These are phyloP conservation scores for Diploptera punctata DNA, from an alignment of 2,888 invertebrate species.

Conservation along the genomic window DNA sequence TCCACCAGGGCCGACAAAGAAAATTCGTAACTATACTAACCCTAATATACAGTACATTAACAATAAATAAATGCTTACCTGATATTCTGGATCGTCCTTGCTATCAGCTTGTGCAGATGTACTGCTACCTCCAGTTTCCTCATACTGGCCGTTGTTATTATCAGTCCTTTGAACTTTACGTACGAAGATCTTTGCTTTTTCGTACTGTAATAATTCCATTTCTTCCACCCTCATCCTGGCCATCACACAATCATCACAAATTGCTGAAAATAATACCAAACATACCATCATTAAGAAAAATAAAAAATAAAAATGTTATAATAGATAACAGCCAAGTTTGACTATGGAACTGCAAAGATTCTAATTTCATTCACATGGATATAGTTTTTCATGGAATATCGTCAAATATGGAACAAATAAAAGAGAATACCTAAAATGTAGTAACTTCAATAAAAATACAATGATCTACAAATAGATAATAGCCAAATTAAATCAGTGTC, in stretches of 20 bases:
- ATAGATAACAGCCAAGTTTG: not conserved
- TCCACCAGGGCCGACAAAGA: too few relatives aligned
- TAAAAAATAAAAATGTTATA: not conserved
- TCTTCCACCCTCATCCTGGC: conserved; percentile 48
- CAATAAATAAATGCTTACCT: too few relatives aligned
- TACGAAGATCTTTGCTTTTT: conserved; percentile 49
- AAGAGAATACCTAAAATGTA: too few relatives aligned
- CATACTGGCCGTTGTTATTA: not conserved
- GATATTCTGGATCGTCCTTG: conserved; percentile 21
- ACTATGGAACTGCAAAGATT: not conserved
- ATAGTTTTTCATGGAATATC: too few relatives aligned
- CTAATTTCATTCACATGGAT: not conserved
- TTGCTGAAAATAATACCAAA: too few relatives aligned
- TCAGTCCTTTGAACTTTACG: conserved; percentile 32
- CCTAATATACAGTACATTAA: too few relatives aligned
- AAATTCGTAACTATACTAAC: too few relatives aligned
- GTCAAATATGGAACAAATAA: too few relatives aligned
- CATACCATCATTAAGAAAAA: not conserved
- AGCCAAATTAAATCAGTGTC: too few relatives aligned
- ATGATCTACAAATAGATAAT: too few relatives aligned
- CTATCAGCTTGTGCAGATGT: not conserved
- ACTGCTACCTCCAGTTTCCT: not conserved
- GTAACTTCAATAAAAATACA: too few relatives aligned
- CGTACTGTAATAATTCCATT: conserved; percentile 48
- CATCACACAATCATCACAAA: conserved; percentile 49